Evolutionary conservation across 2,888 invertebrate species (phyloP), one percentile per base, ranked within the genome.

Genomic region (Noctua fimbriata): DNA sequence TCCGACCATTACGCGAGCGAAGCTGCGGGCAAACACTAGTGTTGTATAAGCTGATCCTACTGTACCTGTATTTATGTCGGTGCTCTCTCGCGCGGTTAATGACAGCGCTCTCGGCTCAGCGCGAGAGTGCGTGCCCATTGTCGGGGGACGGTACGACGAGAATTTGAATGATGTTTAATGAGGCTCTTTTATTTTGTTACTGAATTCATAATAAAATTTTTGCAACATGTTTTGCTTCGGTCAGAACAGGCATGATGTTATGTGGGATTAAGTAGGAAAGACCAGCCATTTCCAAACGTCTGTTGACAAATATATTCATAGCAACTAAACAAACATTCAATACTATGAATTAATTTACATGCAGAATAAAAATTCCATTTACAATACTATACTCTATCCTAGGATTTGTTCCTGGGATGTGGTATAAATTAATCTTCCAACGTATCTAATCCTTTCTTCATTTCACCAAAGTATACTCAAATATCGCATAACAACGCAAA

Each of bases 401-500:
- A 41, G 6, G 2, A 66, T 14, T 5, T 24, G 24, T 24, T 66
- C 9, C 6, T 12, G 6, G 1, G 12, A 7, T 49, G 16, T 36
- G n/a, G n/a, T 74, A 21, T 14, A 44, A 16, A 28, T 73, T 5
- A 18, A 6, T 63, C 16, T 32, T 65, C 3, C 55, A 58, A 41
- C n/a, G 4, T 21, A 5, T 10, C 28, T 36, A 14, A 67, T 12
- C 9, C 7, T 28, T 58, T 66, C 49, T 52, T 52, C 21, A 18
- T 47, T 73, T 44, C 16, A 24, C 49, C 16, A 28, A 58, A 73
- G 36, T 52, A 28, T 73, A 3, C 44, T 66, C 60, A 73, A 76
- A 86, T 74, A 84, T 84, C 83, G 49, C 21, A 21, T 78, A 36
- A 83, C 83, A 78, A 66, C 63, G 55, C 69, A 72, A 41, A 66